Base-by-base conservation (phyloP, 2,113 vertebrate species). In the Thoracochromis brauschi region DNA sequence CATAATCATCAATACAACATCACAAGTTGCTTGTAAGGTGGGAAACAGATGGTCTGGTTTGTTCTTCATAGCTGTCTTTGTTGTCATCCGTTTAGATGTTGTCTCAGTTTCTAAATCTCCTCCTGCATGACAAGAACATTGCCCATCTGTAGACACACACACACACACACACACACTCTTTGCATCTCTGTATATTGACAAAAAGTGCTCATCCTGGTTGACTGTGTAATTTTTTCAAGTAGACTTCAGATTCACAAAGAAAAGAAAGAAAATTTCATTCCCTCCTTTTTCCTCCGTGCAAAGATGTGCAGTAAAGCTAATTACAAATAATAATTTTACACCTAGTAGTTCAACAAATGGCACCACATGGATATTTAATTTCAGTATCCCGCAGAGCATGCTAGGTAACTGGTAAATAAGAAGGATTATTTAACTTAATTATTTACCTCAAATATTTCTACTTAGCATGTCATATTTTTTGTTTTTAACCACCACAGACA, bases 1-100 rank as follows among this genome's bases (percentile, higher is more conserved):
- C 68, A 33, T 63, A 78, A 68, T 90, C 80, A 87, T 84, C 80
- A 84, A 31, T 89, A 60, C 31, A 78, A 19, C 47, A 80, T 47
- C 68, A 47, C 68, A 54, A 38, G 33, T 81, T 78, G 19, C 35
- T 83, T 58, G 40, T 58, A 54, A 85, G 82, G 47, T 13, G 14
- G n/a, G 45, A 21, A 88, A 81, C 90, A 93, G 83, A 89, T 93
- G 92, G 71, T 54, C 29, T 53, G 51, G 54, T 88, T 89, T 89
- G 85, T 83, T 86, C 79, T 79, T 85, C 79, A 71, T 40, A 26
- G 54, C 40, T 57, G 33, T 71, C 63, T 86, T 88, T 93, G 83
- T 89, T 85, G 80, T 85, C 57, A 58, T 82, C 45, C 29, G 31
- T 82, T 88, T 87, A 75, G 49, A 88, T 85, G 51, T n/a, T 84